Evolutionary conservation across 2,888 invertebrate genomes (phyloP).

Genomic region (Andrena dorsata): DNA sequence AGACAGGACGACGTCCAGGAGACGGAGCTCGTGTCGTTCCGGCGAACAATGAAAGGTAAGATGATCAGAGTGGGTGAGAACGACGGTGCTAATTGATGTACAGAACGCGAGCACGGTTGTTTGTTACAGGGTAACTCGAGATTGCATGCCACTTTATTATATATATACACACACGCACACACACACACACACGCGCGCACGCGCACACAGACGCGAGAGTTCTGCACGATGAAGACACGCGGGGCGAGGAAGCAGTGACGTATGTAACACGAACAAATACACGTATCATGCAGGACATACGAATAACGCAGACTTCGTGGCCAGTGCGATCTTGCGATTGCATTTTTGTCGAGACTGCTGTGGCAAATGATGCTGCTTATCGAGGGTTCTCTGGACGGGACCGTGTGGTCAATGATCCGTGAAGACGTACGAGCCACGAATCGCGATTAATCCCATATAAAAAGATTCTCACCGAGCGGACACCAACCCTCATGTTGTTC

Average conservation of each 20-base stretch:
- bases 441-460: slow-evolving; percentile 76
- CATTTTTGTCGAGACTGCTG: neutral
- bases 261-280: slow-evolving; percentile 46
- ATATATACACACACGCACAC: slow-evolving; percentile 10
- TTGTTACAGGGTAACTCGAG: slow-evolving; percentile 13
- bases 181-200: slow-evolving; percentile 2
- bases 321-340: slow-evolving; percentile 36
- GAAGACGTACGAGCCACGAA: slow-evolving; percentile 71
- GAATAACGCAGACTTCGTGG: slow-evolving; percentile 65
- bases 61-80: slow-evolving; percentile 23
- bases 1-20: neutral
- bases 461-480: slow-evolving; percentile 90
- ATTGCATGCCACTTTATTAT: slow-evolving; percentile 35
- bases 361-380: neutral
- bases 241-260: slow-evolving; percentile 33
- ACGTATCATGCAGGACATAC: slow-evolving; percentile 67
- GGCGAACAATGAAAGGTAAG: slow-evolving; percentile 2
- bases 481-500: slow-evolving; percentile 96
- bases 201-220: slow-evolving; percentile 13
- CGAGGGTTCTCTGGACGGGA: neutral
- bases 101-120: slow-evolving; percentile 15
- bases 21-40: slow-evolving; percentile 2
- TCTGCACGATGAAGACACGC: slow-evolving; percentile 11
- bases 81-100: neutral
- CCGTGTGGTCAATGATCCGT: neutral